Percentiles rank a stretch among this genome's conserved stretches.
Conservation (phyloP, 2,888 invertebrate genomes). For the Zelleria hepariella region DNA sequence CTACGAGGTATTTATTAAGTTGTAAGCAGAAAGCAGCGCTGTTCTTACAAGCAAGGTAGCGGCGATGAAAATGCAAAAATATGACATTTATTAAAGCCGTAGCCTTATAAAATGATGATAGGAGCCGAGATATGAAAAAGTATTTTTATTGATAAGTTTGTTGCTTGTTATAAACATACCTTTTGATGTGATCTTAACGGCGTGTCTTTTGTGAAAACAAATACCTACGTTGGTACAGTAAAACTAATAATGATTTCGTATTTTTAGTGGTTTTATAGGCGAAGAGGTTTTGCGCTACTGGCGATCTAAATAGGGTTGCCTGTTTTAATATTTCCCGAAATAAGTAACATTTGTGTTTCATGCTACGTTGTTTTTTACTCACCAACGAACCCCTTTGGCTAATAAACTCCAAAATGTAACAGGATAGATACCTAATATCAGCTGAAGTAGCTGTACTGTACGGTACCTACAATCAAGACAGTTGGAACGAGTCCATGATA, state of each 20-base stretch:
- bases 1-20: neutral
- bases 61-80: conserved; percentile 5
- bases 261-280: no score
- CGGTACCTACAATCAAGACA: neutral
- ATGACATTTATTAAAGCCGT: conserved; percentile 1
- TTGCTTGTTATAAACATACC: neutral
- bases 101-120: conserved; percentile 1
- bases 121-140: neutral
- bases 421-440: no score
- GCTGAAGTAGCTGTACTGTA: no score
- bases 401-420: no score
- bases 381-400: no score
- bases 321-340: no score
- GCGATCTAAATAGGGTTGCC: no score
- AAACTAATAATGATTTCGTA: neutral
- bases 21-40: neutral
- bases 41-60: neutral
- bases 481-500: neutral
- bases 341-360: no score
- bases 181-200: neutral
- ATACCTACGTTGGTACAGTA: neutral
- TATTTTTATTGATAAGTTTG: conserved; percentile 2
- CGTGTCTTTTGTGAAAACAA: neutral
- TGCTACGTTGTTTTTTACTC: no score
- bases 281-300: no score